These are phyloP conservation scores for Hypsibius dujardini DNA, from an alignment of 1,140 invertebrate genomes.

Conservation along the genomic window DNA sequence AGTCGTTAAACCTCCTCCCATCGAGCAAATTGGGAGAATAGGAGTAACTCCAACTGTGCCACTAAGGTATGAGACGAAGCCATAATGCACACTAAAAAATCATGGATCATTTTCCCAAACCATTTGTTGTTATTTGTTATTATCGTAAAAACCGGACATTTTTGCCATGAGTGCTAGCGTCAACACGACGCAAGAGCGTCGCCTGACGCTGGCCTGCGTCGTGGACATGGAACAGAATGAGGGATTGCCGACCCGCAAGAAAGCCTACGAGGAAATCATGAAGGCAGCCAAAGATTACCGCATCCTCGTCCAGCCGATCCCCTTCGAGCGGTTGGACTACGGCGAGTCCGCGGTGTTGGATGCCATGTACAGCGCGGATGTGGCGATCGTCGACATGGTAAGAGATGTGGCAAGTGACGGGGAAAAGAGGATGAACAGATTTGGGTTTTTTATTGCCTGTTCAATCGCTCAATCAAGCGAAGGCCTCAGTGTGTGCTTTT, in stretches of 20 bases:
- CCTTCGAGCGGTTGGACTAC: constrained; percentile 46
- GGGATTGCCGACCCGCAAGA: constrained; percentile 25
- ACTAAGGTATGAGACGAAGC: too few species aligned
- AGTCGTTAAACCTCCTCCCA: too few species aligned
- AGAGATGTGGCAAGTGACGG: too few species aligned
- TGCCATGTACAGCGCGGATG: constrained; percentile 78
- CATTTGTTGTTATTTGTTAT: too few species aligned
- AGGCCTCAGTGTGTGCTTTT: constrained; percentile 8
- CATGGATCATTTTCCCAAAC: too few species aligned
- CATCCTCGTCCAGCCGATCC: constrained; percentile 30
- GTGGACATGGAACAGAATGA: constrained; percentile 28
- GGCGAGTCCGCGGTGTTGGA: constrained; percentile 42
- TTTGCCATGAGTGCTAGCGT: background rate
- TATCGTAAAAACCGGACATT: too few species aligned
- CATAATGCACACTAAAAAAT: too few species aligned
- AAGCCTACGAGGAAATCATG: constrained; percentile 32
- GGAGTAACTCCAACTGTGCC: too few species aligned
- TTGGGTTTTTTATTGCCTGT: constrained; percentile 6
- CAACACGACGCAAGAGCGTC: constrained; percentile 21
- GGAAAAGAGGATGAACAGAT: too few species aligned
- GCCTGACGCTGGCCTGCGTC: constrained; percentile 29
- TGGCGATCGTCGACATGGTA: constrained; percentile 65
- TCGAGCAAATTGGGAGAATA: too few species aligned
- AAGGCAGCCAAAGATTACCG: constrained; percentile 27
- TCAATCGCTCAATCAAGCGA: too few species aligned